Evolutionary conservation across 1,140 invertebrate genomes (phyloP), one percentile per base, ranked within the genome.

Genomic region (Drosophila tsacasi): DNA sequence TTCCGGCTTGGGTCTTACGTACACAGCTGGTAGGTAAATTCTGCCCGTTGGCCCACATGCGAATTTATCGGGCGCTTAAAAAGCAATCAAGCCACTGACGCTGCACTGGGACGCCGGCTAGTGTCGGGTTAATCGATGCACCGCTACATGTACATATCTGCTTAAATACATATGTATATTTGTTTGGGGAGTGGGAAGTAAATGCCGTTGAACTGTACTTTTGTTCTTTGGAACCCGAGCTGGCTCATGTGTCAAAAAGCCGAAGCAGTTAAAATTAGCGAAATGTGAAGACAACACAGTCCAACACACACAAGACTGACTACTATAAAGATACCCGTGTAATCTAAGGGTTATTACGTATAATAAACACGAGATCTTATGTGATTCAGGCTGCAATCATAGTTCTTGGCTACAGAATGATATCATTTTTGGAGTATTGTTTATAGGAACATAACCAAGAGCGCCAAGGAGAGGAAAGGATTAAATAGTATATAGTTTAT

Each of bases 251-350:
- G 39, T 39, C 66, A 65, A 66, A 35, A 62, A 19, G n/a, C 9
- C 6, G 6, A 19, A 25, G 25, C 30, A 13, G 23, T 17, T 37
- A 37, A 35, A 66, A 37, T 21, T 13, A n/a, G n/a, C 13, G 27
- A 52, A 23, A 64, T 35, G 30, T 35, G 12, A 39, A 9, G 25
- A 30, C 23, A 60, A 9, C 19, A 35, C 19, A 35, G 44, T 52
- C 19, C 32, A 55, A 35, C 19, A 37, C 19, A 37, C 19, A 13
- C n/a, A 2, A 37, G n/a, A 19, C 39, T 17, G 39, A 39, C 49
- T 21, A 39, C 49, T 21, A 35, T 55, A 68, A 55, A 67, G 49
- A 71, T 71, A 68, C 39, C 62, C n/a, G 27, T 47, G 62, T 19
- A 65, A 35, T 69, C 42, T 37, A 21, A 30, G 6, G 21, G 9